Percentiles rank a stretch among this genome's conserved stretches.
phyloP scores from a whole-genome alignment of 2,113 vertebrate species.

The Gulo gulo region DNA sequence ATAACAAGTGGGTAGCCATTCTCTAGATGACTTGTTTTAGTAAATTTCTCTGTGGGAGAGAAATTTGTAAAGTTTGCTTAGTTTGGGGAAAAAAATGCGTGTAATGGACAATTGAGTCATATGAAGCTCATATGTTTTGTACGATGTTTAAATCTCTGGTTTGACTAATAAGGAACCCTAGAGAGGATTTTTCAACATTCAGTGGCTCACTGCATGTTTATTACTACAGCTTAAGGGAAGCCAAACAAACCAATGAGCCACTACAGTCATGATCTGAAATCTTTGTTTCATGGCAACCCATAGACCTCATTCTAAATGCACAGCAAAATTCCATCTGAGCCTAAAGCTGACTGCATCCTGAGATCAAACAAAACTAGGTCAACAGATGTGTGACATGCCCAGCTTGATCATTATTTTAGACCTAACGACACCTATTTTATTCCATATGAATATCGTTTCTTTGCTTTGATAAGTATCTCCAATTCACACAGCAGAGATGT shows the following conservation, averaged over 20 bases:
- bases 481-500: not conserved
- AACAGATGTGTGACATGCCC: not conserved
- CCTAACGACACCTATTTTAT: not conserved
- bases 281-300: not conserved
- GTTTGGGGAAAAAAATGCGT: not conserved
- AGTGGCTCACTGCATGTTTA: not conserved
- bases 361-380: not conserved
- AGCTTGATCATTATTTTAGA: not conserved
- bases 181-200: not conserved
- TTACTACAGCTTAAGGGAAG: not conserved
- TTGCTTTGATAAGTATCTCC: not conserved
- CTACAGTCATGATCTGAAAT: not conserved
- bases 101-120: not conserved
- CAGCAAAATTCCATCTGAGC: not conserved
- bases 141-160: not conserved
- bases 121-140: not conserved
- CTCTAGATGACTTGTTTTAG: not conserved
- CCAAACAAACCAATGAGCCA: not conserved
- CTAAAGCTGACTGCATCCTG: not conserved
- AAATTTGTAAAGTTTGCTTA: not conserved
- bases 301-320: not conserved
- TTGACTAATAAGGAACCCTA: not conserved
- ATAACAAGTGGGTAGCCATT: not conserved
- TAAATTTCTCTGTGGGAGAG: not conserved
- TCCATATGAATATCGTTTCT: not conserved